Evolutionary conservation across 2,888 invertebrate species (phyloP), one percentile per base, ranked within the genome.

Genomic region (Acanthosepion pharaonis): DNA sequence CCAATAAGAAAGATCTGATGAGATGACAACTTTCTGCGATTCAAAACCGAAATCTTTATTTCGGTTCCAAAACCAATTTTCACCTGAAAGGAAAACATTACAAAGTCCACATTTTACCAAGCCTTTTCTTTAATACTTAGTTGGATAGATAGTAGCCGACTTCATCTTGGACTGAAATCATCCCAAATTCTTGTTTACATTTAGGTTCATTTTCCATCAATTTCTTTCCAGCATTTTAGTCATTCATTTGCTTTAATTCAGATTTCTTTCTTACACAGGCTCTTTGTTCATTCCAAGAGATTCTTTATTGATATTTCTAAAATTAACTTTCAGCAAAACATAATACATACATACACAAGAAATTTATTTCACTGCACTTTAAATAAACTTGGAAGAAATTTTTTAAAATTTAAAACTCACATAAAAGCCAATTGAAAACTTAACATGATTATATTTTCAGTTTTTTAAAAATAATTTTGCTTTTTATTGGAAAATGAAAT

Each of bases 371-470:
- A n/a, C 78, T 33, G 33, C n/a, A n/a, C 78, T 78, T 78, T 78
- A 33, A 78, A 78, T 78, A 78, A 78, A 78, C 78, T 78, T 78
- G n/a, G 4, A n/a, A n/a, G n/a, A n/a, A n/a, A n/a, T 78, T 78
- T 78, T 9, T 33, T 9, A 11, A 64, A 23, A 78, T 78, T 78
- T n/a, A 33, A 78, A 78, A 78, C n/a, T n/a, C n/a, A 78, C n/a
- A 78, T n/a, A 78, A 78, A 78, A n/a, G n/a, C n/a, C 78, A 78
- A 78, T 78, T n/a, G 78, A n/a, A 78, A 78, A 78, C n/a, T 78
- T 78, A 78, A 78, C 78, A 11, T 78, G n/a, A 33, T 78, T 78
- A 78, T n/a, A 78, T n/a, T n/a, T 78, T n/a, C 15, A 78, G 78
- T 78, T 15, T 78, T 33, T 33, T 15, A 78, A n/a, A 78, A n/a